These are phyloP conservation scores for Paramormyrops hopkinsi DNA, from an alignment of 2,797 vertebrate genomes.

Conservation along the genomic window DNA sequence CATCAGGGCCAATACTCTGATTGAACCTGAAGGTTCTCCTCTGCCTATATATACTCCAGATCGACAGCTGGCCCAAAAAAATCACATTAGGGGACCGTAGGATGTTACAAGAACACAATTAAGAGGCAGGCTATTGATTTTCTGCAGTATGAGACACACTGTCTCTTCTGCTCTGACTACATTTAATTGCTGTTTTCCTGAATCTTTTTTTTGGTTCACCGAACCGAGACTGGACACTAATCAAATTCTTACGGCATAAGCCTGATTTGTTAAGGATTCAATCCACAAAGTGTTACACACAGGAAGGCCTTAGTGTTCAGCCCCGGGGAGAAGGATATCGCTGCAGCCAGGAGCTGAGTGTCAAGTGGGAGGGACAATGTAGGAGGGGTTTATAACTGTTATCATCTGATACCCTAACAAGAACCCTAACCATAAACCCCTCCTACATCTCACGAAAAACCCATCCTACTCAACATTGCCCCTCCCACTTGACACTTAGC, in stretches of 20 bases:
- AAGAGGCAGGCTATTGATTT: background rate
- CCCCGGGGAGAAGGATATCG: background rate
- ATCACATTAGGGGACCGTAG: background rate
- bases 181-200: background rate
- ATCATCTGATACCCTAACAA: background rate
- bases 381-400: background rate
- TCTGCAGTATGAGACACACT: background rate
- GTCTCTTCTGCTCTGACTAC: background rate
- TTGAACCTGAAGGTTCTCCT: background rate
- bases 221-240: background rate
- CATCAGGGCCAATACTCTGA: background rate
- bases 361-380: background rate
- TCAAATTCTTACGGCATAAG: background rate
- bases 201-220: background rate
- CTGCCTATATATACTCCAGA: background rate
- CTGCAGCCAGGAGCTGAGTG: background rate
- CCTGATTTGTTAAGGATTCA: background rate
- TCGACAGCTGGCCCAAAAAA: background rate
- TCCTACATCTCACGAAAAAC: background rate
- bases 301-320: background rate
- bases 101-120: background rate
- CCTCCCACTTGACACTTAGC: background rate
- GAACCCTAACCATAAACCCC: background rate
- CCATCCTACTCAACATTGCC: background rate
- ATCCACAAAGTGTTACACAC: background rate